Evolutionary conservation across 1,140 invertebrate species (phyloP), one percentile per base, ranked within the genome.

Genomic region (Lepidurus couesii): DNA sequence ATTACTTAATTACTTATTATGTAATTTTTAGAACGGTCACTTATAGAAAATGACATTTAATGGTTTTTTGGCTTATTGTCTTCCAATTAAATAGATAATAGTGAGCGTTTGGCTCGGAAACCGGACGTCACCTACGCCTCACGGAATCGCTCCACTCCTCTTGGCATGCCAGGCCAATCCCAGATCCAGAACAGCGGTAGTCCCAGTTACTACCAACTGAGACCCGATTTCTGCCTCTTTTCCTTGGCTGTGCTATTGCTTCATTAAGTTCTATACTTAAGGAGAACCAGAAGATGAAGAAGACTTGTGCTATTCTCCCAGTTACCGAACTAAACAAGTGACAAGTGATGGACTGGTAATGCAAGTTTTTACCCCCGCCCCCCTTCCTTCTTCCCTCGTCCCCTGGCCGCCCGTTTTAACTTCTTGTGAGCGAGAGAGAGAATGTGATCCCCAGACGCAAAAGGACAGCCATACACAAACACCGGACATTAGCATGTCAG

Each of bases 401-500:
- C 53, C 8, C 3, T 65, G 6, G 7, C 16, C n/a, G 53, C 21
- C 4, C 8, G 21, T 13, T 65, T 65, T 34, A 34, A 4, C 34
- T 34, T 34, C 34, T 34, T 34, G 34, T 34, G 34, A 34, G 13
- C 53, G 21, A 65, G 13, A 13, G 16, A 65, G 21, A 65, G 53
- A 7, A 65, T 13, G n/a, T 65, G 53, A 65, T 21, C 16, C 53
- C 16, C 53, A 9, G 16, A 65, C 53, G 53, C 53, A n/a, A 21
- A 65, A 47, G 53, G 53, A 65, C 53, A n/a, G 16, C 16, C 16
- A 65, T 65, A 65, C 34, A 65, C 53, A 13, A 65, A 65, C 53
- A 65, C 53, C 53, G 53, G 53, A 65, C 16, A 65, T 65, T 65
- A 65, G 53, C 53, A n/a, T 65, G 53, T 65, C 53, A 65, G 21